These are phyloP conservation scores for Pycnomerus fuliginosus DNA, from an alignment of 2,888 invertebrate species.

Conservation along the genomic window DNA sequence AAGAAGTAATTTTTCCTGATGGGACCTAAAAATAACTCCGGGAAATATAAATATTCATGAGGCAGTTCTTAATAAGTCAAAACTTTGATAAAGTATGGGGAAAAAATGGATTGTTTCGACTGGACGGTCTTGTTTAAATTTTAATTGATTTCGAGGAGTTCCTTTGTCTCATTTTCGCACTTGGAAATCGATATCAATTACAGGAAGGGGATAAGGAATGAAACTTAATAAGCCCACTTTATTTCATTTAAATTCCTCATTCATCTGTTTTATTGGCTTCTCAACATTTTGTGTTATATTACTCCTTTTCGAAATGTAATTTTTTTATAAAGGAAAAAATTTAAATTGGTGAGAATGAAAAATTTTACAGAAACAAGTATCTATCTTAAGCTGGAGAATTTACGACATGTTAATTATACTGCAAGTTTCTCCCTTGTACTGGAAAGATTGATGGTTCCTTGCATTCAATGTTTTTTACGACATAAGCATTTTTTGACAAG, in stretches of 20 bases:
- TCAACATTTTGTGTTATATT: conserved; percentile 3
- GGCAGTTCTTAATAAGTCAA: conserved; percentile 28
- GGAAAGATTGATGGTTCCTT: conserved; percentile 29
- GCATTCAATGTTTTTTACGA: conserved; percentile 25
- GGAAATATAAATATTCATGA: conserved; percentile 35
- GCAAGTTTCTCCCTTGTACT: conserved; percentile 24
- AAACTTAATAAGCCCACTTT: conserved; percentile 12
- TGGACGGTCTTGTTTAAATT: conserved; percentile 16
- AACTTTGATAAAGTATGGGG: conserved; percentile 15
- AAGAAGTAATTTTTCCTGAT: conserved; percentile 31
- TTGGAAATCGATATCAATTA: conserved; percentile 21
- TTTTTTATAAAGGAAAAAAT: too few relatives aligned
- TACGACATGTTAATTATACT: conserved; percentile 32
- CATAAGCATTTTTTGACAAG: conserved; percentile 24
- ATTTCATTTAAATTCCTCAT: conserved; percentile 8
- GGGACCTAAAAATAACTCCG: conserved; percentile 26
- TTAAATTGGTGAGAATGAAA: too few relatives aligned
- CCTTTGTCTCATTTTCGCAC: conserved; percentile 17
- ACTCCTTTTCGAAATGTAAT: too few relatives aligned
- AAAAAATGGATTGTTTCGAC: conserved; percentile 22
- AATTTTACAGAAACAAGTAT: too few relatives aligned
- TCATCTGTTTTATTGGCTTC: conserved; percentile 7
- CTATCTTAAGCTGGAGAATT: conserved; percentile 25
- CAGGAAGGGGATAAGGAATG: conserved; percentile 17
- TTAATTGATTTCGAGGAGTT: conserved; percentile 18